Base-by-base conservation (phyloP, 2,797 vertebrate genomes). In the Pampus argenteus region DNA sequence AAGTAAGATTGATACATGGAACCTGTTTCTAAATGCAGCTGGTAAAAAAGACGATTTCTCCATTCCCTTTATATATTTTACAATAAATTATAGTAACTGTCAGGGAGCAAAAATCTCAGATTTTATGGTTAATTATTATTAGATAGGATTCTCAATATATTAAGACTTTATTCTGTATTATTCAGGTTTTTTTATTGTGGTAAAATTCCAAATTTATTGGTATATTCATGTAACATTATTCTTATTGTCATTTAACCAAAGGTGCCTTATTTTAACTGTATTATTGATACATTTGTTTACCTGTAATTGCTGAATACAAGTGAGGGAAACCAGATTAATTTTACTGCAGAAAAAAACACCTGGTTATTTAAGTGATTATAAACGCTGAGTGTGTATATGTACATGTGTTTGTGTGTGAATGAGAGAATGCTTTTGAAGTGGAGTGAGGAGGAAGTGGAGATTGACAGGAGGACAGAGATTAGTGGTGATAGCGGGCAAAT, bases 401-500 rank as follows among this genome's bases (percentile, higher is more conserved):
- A 10, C 11, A 10, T 61, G 36, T 45, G 28, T 34, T 54, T 54
- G 45, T 40, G 49, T 26, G 45, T 36, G 23, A 49, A 17, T 17
- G 22, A 50, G 25, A 22, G 20, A 47, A 44, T 72, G 66, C 22
- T 52, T 38, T 1, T 73, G 62, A 60, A 55, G 71, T 58, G 66
- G 47, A 74, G 52, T 34, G 61, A 66, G 68, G 47, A 48, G 78
- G 66, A 76, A 65, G 75, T 49, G 66, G 66, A 75, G 79, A 81
- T 61, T 78, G 88, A 88, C 79, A 66, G 83, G 54, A 78, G 86
- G 76, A 82, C 71, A 66, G 67, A 88, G 86, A 90, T 89, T 80
- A 81, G 68, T 60, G 1, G 66, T 60, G 87, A 90, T 91, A 86
- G 83, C 66, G 15, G 79, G 81, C 79, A 83, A 85, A 88, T 88